Evolutionary conservation across 1,140 invertebrate genomes (phyloP), one percentile per base, ranked within the genome.

Genomic region (Eciton burchellii): DNA sequence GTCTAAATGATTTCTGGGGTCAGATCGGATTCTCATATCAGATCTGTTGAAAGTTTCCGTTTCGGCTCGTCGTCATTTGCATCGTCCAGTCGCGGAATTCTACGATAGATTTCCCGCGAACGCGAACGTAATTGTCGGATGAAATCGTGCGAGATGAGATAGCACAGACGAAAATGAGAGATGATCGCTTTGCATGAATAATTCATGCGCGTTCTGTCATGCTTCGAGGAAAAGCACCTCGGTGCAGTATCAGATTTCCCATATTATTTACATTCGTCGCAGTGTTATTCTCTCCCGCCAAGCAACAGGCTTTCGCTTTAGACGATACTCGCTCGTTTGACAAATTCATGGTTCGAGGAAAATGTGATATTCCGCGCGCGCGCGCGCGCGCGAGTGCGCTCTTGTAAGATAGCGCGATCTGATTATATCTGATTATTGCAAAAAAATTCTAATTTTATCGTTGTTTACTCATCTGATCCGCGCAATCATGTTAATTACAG

Each of bases 171-270:
- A 56, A 35, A 9, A 21, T 56, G 54, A 9, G 19, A 56, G 54
- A 56, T 35, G 35, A 35, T 35, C 35, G 35, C 54, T 56, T 56
- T 56, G 19, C 19, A 56, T 57, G 24, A 72, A 21, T 57, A 41
- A 72, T 43, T 72, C 19, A 72, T 72, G 26, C 56, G 21, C 19
- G 29, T 24, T 24, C 3, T 19, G 21, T 72, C 70, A 43, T 26
- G 41, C 3, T 70, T 70, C 66, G 0, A 8, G n/a, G n/a, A 52
- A 70, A 35, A 54, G n/a, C 5, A 29, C n/a, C 49, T 49, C 49
- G n/a, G n/a, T n/a, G n/a, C n/a, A n/a, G n/a, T 47, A 52, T 35
- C 35, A 35, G 35, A 35, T 35, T 35, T 35, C 6, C 35, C 35
- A 6, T 52, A n/a, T 1, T 29, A 68, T 49, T 68, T 49, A 49